phyloP scores from a whole-genome alignment of 1,140 invertebrate species.

The Eurosta solidaginis region DNA sequence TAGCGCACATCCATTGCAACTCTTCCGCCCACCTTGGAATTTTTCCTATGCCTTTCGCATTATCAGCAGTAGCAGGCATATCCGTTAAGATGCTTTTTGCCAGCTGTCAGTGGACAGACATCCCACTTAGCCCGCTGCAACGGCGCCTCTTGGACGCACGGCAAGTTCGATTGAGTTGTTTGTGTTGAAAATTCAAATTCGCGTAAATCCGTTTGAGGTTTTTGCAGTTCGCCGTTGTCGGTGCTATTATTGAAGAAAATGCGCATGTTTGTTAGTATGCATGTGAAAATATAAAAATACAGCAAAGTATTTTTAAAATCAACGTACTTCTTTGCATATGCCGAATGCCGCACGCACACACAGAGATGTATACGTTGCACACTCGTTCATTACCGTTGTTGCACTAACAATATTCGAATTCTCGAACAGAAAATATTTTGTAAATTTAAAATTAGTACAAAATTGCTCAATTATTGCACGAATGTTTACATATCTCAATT shows the following conservation, averaged over 20 bases:
- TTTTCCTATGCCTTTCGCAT: too few relatives aligned
- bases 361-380: background rate
- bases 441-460: conserved; percentile 12
- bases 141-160: background rate
- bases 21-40: background rate
- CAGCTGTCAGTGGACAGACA: background rate
- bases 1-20: conserved; percentile 1
- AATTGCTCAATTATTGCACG: conserved; percentile 24
- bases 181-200: conserved; percentile 17
- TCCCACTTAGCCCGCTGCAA: background rate
- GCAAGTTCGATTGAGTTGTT: conserved; percentile 17
- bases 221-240: conserved; percentile 14
- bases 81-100: background rate
- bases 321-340: conserved; percentile 12
- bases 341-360: background rate
- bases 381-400: background rate
- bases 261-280: background rate
- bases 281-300: conserved; percentile 10
- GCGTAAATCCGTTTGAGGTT: conserved; percentile 24
- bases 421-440: background rate
- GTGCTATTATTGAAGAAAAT: background rate
- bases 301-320: background rate
- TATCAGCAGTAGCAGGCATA: background rate
- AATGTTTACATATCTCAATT: conserved; percentile 21
- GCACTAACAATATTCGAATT: background rate